Base-by-base conservation (phyloP, 2,113 vertebrate species). In the Larimichthys polyactis region DNA sequence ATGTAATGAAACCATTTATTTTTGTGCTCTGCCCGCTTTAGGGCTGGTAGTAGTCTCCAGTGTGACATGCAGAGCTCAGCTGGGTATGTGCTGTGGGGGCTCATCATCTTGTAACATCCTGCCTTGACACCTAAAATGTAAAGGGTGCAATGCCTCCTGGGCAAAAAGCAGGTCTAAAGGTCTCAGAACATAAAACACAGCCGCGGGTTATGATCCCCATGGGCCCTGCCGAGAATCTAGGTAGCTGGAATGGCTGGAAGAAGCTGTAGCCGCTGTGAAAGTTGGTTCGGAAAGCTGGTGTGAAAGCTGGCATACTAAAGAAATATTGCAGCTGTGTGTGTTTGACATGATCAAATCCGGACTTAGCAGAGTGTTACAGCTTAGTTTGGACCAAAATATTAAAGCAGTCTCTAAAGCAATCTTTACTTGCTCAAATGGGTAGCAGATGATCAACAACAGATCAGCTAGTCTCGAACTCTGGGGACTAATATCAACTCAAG, bases 141-240 rank as follows among this genome's bases (percentile, higher is more conserved):
- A 75, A 65, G 76, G 32, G 11, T 54, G 11, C 29, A 27, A 29
- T 46, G 22, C 22, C 48, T 63, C n/a, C 11, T 44, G 22, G 67
- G 22, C 58, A 79, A 44, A 63, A 14, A 43, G 15, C 44, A 10
- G 5, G 5, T 62, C 11, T 6, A 43, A 11, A 15, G 11, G 15
- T 70, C 44, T 62, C 4, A 9, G 55, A 78, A 62, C 52, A 43
- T 69, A 29, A 68, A 78, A 27, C 27, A 78, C 40, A 49, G 52
- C 64, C 54, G 2, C 20, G 32, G 27, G 75, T 36, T 68, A 36
- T 67, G 10, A 48, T 46, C 12, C 49, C 49, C 32, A 4, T 22
- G 11, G 71, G 19, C 16, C 36, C 4, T 2, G 19, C 1, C 5
- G 2, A 75, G 24, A 71, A 16, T 32, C 17, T 22, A 4, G 32